Conservation (phyloP, 2,797 vertebrate genomes). For the Xenentodon cancila region DNA sequence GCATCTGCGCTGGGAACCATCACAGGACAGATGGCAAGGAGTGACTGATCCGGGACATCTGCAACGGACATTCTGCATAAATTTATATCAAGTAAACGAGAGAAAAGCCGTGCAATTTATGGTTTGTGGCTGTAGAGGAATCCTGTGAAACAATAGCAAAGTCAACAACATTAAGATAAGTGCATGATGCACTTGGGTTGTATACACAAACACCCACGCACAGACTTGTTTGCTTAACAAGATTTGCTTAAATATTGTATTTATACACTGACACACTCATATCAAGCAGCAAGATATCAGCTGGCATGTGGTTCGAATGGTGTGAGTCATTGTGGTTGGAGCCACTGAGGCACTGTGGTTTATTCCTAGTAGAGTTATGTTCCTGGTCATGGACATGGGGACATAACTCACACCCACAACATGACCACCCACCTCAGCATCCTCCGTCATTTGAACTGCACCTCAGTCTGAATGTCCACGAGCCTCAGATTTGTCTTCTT, state of each 20-base stretch:
- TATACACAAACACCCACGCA: constrained; percentile 23
- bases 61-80: constrained; percentile 23
- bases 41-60: constrained; percentile 41
- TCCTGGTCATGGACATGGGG: constrained; percentile 52
- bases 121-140: constrained; percentile 28
- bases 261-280: constrained; percentile 14
- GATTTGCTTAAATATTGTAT: constrained; percentile 43
- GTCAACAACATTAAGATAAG: constrained; percentile 40
- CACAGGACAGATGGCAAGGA: constrained; percentile 13
- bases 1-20: constrained; percentile 38
- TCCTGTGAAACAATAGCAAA: constrained; percentile 51
- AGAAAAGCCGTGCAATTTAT: constrained; percentile 24
- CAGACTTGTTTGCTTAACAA: background rate
- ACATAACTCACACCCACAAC: constrained; percentile 32
- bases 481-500: background rate
- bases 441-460: constrained; percentile 15
- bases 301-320: constrained; percentile 41
- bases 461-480: background rate
- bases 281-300: constrained; percentile 43
- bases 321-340: constrained; percentile 46
- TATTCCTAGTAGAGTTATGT: constrained; percentile 26
- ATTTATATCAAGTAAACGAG: constrained; percentile 31
- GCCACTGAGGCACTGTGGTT: constrained; percentile 37
- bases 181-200: constrained; percentile 33
- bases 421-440: constrained; percentile 59